Conservation (phyloP, 2,888 invertebrate species). For the Leucoma salicis region DNA sequence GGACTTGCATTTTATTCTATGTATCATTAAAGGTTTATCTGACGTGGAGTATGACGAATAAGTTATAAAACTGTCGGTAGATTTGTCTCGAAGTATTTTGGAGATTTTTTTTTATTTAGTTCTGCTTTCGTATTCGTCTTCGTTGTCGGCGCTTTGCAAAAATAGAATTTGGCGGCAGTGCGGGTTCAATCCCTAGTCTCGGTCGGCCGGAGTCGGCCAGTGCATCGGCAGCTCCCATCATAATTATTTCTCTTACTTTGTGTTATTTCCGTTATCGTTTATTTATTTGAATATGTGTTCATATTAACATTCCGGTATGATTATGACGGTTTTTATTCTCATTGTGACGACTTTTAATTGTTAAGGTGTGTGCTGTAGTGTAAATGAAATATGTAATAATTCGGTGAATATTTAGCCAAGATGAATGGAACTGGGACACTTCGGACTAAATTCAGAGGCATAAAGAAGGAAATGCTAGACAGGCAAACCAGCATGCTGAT, state of each 20-base stretch:
- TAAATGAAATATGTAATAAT: conserved; percentile 20
- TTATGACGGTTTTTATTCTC: not conserved
- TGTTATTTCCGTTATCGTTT: conserved; percentile 9
- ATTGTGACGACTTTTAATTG: not conserved
- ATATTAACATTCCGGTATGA: conserved; percentile 6
- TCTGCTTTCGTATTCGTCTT: conserved; percentile 67
- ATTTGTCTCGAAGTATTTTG: conserved; percentile 35
- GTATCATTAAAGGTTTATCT: too few relatives aligned
- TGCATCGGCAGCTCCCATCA: conserved; percentile 67
- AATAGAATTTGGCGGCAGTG: conserved; percentile 80
- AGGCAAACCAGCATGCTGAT: conserved; percentile 88
- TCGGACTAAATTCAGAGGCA: conserved; percentile 87
- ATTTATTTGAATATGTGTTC: conserved; percentile 6
- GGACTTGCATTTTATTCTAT: too few relatives aligned
- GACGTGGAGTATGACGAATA: too few relatives aligned
- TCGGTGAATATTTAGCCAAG: conserved; percentile 42
- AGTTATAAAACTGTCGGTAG: conserved; percentile 15
- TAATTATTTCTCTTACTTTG: conserved; percentile 49
- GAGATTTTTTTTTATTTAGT: not conserved
- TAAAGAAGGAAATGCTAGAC: conserved; percentile 89
- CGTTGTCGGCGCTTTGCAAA: conserved; percentile 77
- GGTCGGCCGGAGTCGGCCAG: conserved; percentile 59
- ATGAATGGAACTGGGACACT: conserved; percentile 82
- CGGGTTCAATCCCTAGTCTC: conserved; percentile 69
- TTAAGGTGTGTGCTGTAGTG: conserved; percentile 8